Evolutionary conservation across 2,113 vertebrate species (phyloP).

Genomic region (Delphinus delphis): DNA sequence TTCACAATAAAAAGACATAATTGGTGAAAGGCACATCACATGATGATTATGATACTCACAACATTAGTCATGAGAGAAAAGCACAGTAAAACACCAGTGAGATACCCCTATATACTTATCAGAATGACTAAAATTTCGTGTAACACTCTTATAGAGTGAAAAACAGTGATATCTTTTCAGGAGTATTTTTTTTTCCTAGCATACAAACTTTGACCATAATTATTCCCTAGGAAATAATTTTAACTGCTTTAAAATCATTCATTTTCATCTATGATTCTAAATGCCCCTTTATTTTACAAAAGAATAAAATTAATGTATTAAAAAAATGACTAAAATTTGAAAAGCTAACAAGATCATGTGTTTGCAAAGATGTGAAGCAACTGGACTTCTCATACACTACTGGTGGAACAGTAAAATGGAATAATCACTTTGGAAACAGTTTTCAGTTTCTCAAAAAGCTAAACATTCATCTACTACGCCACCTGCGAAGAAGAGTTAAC

Average conservation of each 20-base stretch:
- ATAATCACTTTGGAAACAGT: neutral
- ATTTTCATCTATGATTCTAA: neutral
- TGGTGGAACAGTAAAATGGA: neutral
- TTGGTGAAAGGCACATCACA: neutral
- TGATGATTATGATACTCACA: neutral
- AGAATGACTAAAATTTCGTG: neutral
- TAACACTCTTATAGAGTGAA: neutral
- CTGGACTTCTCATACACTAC: neutral
- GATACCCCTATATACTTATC: neutral
- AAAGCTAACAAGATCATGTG: neutral
- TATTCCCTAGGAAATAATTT: neutral
- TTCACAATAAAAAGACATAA: neutral
- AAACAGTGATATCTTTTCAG: neutral
- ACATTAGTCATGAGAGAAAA: neutral
- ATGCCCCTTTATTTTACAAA: neutral
- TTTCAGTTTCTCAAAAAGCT: slow-evolving; percentile 24
- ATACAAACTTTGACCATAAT: neutral
- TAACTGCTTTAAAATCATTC: neutral
- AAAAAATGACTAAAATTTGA: neutral
- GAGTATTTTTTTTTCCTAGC: neutral
- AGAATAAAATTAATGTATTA: neutral
- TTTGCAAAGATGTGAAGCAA: neutral
- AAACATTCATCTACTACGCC: neutral
- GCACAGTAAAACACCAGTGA: neutral
- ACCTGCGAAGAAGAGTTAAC: neutral